Base-by-base conservation (phyloP, 2,113 vertebrate genomes). In the Oophaga pumilio region DNA sequence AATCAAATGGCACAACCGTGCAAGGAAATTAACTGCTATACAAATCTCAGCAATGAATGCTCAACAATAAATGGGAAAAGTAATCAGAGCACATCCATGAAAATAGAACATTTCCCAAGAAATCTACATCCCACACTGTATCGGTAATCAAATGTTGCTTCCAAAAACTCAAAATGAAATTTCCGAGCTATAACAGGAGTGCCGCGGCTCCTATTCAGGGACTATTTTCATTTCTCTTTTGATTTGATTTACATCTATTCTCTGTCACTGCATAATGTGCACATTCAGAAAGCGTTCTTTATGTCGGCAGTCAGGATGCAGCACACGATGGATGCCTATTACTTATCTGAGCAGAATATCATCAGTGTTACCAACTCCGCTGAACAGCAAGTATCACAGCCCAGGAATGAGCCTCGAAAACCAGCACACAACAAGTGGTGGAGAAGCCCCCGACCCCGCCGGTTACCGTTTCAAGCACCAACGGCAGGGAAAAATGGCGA, bases 11-110 rank as follows among this genome's bases (percentile, higher is more conserved):
- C 49, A 74, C 28, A 85, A n/a, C 26, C n/a, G 26, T 85, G 71
- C 59, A 50, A 28, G 56, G 69, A 85, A 76, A 76, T 77, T 26
- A 43, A 85, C 52, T 77, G 66, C 74, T 43, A 77, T 62, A 52
- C 57, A 59, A 77, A 66, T 66, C 53, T 78, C 22, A 77, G 81
- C 62, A 68, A 83, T 83, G 49, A 22, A 14, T 24, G 50, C 53
- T 69, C 81, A 66, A 12, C 22, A 62, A 60, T 66, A 76, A 85
- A 77, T 17, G 17, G 43, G 64, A 73, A 62, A 85, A 60, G 59
- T 50, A 78, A 76, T 77, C 71, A 49, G n/a, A 62, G n/a, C 59
- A 77, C 43, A 85, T 77, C 74, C 28, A 50, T 85, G 33, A 11
- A 60, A 64, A 64, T 50, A 76, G 59, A 76, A 77, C 59, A 50